These are phyloP conservation scores for Leptopterna dolabrata DNA, from an alignment of 2,888 invertebrate genomes.

Conservation along the genomic window DNA sequence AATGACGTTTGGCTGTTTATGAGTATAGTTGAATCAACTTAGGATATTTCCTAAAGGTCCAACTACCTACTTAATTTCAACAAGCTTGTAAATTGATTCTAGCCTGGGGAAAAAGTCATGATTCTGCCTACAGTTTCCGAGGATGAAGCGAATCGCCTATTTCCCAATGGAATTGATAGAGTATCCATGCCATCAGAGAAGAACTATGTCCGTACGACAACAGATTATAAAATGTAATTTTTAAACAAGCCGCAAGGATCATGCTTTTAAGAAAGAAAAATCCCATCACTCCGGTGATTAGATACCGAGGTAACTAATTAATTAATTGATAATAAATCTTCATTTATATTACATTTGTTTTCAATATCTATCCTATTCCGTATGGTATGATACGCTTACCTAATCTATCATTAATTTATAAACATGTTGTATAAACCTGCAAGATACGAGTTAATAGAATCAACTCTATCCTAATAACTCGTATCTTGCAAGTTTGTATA, in stretches of 20 bases:
- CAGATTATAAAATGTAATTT: conserved; percentile 69
- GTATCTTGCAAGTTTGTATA: too few species aligned
- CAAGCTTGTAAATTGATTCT: conserved; percentile 61
- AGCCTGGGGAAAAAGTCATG: conserved; percentile 84
- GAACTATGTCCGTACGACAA: conserved; percentile 79
- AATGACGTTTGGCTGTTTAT: too few species aligned
- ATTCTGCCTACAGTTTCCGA: conserved; percentile 78
- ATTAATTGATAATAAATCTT: too few species aligned
- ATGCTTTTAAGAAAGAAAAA: conserved; percentile 64
- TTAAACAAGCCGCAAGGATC: neutral
- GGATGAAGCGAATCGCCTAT: conserved; percentile 74
- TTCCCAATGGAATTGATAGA: conserved; percentile 77
- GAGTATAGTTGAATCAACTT: neutral
- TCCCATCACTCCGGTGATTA: neutral
- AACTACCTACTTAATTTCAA: neutral
- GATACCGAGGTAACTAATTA: too few species aligned
- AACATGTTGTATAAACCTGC: too few species aligned
- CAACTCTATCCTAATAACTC: too few species aligned
- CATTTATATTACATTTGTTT: too few species aligned
- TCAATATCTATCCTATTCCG: too few species aligned
- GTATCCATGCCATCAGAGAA: conserved; percentile 82
- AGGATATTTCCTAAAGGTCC: too few species aligned
- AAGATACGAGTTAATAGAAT: too few species aligned
- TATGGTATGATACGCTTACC: too few species aligned
- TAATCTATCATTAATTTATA: too few species aligned